Base-by-base conservation (phyloP, 2,113 vertebrate genomes). In the Larimichthys crocea region DNA sequence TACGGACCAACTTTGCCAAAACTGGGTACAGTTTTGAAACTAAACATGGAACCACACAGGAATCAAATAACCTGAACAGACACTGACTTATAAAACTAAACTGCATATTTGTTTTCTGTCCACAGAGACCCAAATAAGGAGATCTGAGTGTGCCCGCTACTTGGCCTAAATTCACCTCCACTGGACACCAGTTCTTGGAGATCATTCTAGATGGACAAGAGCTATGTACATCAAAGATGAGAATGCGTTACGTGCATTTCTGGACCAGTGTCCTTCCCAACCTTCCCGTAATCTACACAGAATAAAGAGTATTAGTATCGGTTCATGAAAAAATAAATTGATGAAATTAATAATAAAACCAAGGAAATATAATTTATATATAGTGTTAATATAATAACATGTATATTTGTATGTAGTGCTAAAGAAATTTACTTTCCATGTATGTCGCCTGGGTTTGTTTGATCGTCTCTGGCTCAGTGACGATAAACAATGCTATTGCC, bases 1-100 rank as follows among this genome's bases (percentile, higher is more conserved):
- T 99, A 98, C 89, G 98, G 98, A 98, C 96, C 94, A 99, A 99
- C 92, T 99, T 99, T 40, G 98, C 98, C 86, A 95, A 68, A 65
- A 96, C 95, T 0, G 98, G 98, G 98, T 99, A 96, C n/a, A 52
- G 44, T 29, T 57, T 22, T 55, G 3, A 76, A 2, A 59, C 40
- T 35, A 49, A 17, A 74, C 5, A 67, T 8, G 4, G 2, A 0
- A 29, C 15, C 2, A 29, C 22, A 70, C n/a, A 69, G 57, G 70
- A 42, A 52, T 61, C 5, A 24, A 44, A 55, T 6, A 14, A 77
- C 2, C 19, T n/a, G 0, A 56, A 12, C 16, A 52, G 3, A 42
- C 6, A 57, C 2, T 64, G 4, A 16, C 3, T 46, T 2, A 35
- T 1, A 70, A 73, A 66, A 60, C 3, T 3, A 64, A 0, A 26